These are phyloP conservation scores for Ectropis grisescens DNA, from an alignment of 1,140 invertebrate species.

Conservation along the genomic window DNA sequence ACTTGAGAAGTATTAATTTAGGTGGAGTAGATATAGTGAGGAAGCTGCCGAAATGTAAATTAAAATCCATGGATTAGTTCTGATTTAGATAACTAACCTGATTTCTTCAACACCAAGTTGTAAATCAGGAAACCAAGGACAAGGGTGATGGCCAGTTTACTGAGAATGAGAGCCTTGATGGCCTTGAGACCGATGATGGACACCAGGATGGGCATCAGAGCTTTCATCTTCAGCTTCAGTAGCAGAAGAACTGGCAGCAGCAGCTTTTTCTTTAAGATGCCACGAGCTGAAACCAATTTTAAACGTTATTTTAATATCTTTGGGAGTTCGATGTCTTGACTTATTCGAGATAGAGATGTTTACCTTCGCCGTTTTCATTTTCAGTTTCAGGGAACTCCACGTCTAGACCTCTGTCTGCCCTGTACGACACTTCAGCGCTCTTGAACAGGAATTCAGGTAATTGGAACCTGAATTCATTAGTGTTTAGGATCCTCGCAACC, in stretches of 20 bases:
- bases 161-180: slow-evolving; percentile 84
- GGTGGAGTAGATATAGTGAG: too few species aligned
- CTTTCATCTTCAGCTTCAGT: slow-evolving; percentile 86
- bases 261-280: slow-evolving; percentile 83
- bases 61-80: too few species aligned
- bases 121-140: slow-evolving; percentile 85
- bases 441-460: slow-evolving; percentile 82
- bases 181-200: slow-evolving; percentile 84
- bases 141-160: slow-evolving; percentile 83
- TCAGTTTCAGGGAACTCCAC: slow-evolving; percentile 69
- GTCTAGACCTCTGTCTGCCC: slow-evolving; percentile 76
- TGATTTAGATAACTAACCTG: too few species aligned
- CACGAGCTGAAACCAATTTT: slow-evolving; percentile 66
- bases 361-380: slow-evolving; percentile 67
- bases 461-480: slow-evolving; percentile 78
- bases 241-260: slow-evolving; percentile 82
- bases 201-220: slow-evolving; percentile 85
- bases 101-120: slow-evolving; percentile 82
- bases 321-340: too few species aligned
- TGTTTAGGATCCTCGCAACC: slow-evolving; percentile 76
- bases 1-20: too few species aligned
- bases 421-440: slow-evolving; percentile 76
- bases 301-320: slow-evolving; percentile 2
- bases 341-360: too few species aligned
- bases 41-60: too few species aligned